Evolutionary conservation across 53 echinoderm and acorn worm species (phyloP), one percentile per base, ranked within the genome.

Genomic region (Holothuria leucospilota): DNA sequence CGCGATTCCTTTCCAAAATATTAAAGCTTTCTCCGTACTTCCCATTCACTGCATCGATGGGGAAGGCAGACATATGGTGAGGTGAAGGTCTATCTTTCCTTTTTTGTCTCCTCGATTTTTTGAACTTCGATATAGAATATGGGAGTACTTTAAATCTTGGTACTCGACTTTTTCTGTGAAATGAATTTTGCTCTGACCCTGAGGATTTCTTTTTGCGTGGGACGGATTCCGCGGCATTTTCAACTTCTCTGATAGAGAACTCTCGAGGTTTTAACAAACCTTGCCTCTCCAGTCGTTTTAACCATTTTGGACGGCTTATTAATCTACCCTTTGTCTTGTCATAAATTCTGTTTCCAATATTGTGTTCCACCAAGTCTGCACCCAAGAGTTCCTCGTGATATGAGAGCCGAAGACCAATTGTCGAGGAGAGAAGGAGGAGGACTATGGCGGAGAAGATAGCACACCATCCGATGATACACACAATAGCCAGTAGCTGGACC

Each of bases 331-430:
- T 88, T 29, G 85, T 86, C 66, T 93, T 93, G 73, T 93, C 93
- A 29, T 93, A 93, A 29, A 88, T 85, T 21, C 90, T 60, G 8
- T 84, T 85, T 8, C 93, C 93, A 51, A 93, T 93, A 78, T 91
- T 91, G 52, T 93, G 93, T 58, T 93, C 93, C 20, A 93, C 93
- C 65, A 93, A 84, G 46, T 93, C 93, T 7, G 93, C 91, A 1
- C 93, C 93, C 8, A 93, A 82, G 2, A 93, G 60, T 59, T 93
- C 93, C 63, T 93, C 90, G 63, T 93, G 90, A 42, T 91, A 90
- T n/a, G 90, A 84, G 16, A 93, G 84, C 18, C 93, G 83, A 6
- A 93, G 82, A 18, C 93, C 93, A 28, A 93, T 85, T 2, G 89
- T 78, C 5, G 83, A 29, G 7, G 87, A 84, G 24, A 93, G 73